Evolutionary conservation across 2,888 invertebrate species (phyloP), one percentile per base, ranked within the genome.

Genomic region (Amiota mariae): DNA sequence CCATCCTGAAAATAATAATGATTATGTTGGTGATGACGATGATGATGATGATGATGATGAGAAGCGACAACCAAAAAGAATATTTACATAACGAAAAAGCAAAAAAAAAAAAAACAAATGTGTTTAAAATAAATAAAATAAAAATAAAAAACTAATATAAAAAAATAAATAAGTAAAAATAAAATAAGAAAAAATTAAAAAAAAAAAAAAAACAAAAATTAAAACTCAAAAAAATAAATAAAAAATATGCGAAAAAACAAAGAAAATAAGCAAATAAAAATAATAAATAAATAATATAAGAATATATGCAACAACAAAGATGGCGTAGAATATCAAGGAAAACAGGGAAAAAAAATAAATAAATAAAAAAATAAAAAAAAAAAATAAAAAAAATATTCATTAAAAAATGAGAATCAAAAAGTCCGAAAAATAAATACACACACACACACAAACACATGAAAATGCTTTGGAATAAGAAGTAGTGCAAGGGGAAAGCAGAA

Each of bases 11-110:
- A 24, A 24, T 24, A 24, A 24, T 12, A 11, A 56, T 8, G 18
- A 57, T 10, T 15, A 8, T 54, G 9, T 11, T 54, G 6, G 8
- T 54, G 24, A 24, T 24, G 24, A 24, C 3, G 24, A 8, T 59
- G 15, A 9, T 47, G 48, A 48, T 48, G 18, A 82, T 82, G 87
- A 84, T 85, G 86, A 82, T 81, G 85, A 85, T 79, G 82, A 85
- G 81, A 81, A 77, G 75, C 68, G 54, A 57, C 57, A 57, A 57
- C 57, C 13, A 54, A 15, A 57, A 4, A 8, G 15, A 57, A 18
- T 18, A 57, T 11, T 20, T 20, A 57, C 15, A 57, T 57, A 57
- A 57, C 18, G 57, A 57, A 57, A 57, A 57, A 57, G 57, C 57
- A 57, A n/a, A n/a, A n/a, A n/a, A n/a, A n/a, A n/a, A n/a, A n/a